Conservation (phyloP, 1,140 invertebrate genomes). For the roundworm (Caenorhabditis elegans) region WBcel235 BX284605.5:12602001-12602500, state of each 20-base stretch:
- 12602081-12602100: slow-evolving; percentile 80
- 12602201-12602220: slow-evolving; percentile 70
- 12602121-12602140: slow-evolving; percentile 78
- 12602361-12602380: slow-evolving; percentile 75
- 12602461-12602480: slow-evolving; percentile 80
- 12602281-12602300: slow-evolving; percentile 37
- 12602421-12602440: slow-evolving; percentile 61
- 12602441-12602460: slow-evolving; percentile 75
- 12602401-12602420: slow-evolving; percentile 65
- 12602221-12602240: slow-evolving; percentile 44
- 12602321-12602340: slow-evolving; percentile 68
- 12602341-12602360: slow-evolving; percentile 76
- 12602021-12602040: slow-evolving; percentile 75
- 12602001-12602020: slow-evolving; percentile 72
- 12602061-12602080: slow-evolving; percentile 88
- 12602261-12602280: slow-evolving; percentile 57
- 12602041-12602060: slow-evolving; percentile 78
- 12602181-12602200: slow-evolving; percentile 73
- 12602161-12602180: slow-evolving; percentile 73
- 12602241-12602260: slow-evolving; percentile 56
- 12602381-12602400: slow-evolving; percentile 73
- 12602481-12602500: slow-evolving; percentile 77
- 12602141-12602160: slow-evolving; percentile 80
- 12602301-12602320: slow-evolving; percentile 34
- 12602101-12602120: slow-evolving; percentile 68